A percentile compares a stretch with the other conserved stretches of the same genome.
Evolutionary conservation across 2,888 invertebrate genomes (phyloP).

Genomic region (Cinara cedri): DNA sequence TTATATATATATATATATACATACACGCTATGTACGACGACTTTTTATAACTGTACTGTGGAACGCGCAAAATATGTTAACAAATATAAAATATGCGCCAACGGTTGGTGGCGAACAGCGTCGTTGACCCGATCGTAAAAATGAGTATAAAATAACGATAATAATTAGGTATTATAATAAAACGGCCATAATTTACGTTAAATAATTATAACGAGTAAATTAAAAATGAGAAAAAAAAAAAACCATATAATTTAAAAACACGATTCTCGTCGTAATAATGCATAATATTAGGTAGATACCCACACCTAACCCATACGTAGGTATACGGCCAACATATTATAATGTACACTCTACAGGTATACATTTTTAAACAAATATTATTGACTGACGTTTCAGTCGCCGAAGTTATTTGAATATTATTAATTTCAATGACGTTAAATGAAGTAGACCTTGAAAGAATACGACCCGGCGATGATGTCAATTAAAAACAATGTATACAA

Average conservation of each 20-base stretch:
- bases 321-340: neutral
- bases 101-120: neutral
- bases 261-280: conserved; percentile 30
- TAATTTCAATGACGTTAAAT: conserved; percentile 51
- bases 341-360: no score
- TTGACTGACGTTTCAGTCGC: conserved; percentile 19
- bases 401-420: conserved; percentile 42
- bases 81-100: conserved; percentile 32
- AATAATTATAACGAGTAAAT: conserved; percentile 36
- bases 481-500: conserved; percentile 44
- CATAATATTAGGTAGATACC: conserved; percentile 11
- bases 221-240: conserved; percentile 36
- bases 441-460: conserved; percentile 49
- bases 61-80: conserved; percentile 23
- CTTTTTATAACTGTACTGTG: neutral
- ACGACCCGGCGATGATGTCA: conserved; percentile 22
- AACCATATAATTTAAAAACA: conserved; percentile 46
- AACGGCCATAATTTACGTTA: conserved; percentile 37
- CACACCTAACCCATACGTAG: neutral
- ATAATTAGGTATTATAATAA: conserved; percentile 30
- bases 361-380: conserved; percentile 51
- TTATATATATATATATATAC: no score
- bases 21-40: no score
- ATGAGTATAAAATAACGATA: conserved; percentile 26
- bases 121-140: conserved; percentile 41